Conservation (phyloP, 30 jellyfish, hydroid and myxozoan genomes). For the Morbakka virulenta region DNA sequence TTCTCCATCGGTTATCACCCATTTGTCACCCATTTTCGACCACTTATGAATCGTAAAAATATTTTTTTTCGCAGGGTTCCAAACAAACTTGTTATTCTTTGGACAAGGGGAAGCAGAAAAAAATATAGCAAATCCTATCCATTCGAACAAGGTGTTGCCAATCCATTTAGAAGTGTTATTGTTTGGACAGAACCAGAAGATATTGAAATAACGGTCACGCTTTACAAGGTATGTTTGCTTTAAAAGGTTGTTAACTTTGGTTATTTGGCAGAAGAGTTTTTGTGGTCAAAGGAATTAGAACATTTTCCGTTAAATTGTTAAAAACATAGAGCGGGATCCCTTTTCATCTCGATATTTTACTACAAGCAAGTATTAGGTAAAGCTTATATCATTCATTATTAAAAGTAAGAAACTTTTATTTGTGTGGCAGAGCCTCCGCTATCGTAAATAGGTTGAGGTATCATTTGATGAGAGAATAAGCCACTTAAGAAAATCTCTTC, state of each 20-base stretch:
- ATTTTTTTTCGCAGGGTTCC: slow-evolving; percentile 75
- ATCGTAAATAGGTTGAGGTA: no score
- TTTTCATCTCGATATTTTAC: no score
- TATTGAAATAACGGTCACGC: slow-evolving; percentile 89
- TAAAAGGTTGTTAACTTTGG: neutral
- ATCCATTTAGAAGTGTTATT: slow-evolving; percentile 95
- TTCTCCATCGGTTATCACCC: no score
- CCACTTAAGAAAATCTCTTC: no score
- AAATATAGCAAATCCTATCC: slow-evolving; percentile 76
- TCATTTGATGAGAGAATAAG: no score
- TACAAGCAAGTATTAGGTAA: no score
- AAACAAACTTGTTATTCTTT: slow-evolving; percentile 73
- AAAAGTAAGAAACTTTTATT: no score
- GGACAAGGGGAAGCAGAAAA: slow-evolving; percentile 93
- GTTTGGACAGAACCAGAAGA: slow-evolving; percentile 98
- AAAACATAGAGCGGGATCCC: no score
- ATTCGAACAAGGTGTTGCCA: slow-evolving; percentile 94
- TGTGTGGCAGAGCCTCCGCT: no score
- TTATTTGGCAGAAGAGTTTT: neutral
- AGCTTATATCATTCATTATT: no score
- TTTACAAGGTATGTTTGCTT: slow-evolving; percentile 70
- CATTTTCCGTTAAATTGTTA: neutral
- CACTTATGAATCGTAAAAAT: no score
- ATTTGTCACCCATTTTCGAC: no score
- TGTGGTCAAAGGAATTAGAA: neutral